Evolutionary conservation across 2,113 vertebrate species (phyloP), one percentile per base, ranked within the genome.

Genomic region (Microtus richardsoni): DNA sequence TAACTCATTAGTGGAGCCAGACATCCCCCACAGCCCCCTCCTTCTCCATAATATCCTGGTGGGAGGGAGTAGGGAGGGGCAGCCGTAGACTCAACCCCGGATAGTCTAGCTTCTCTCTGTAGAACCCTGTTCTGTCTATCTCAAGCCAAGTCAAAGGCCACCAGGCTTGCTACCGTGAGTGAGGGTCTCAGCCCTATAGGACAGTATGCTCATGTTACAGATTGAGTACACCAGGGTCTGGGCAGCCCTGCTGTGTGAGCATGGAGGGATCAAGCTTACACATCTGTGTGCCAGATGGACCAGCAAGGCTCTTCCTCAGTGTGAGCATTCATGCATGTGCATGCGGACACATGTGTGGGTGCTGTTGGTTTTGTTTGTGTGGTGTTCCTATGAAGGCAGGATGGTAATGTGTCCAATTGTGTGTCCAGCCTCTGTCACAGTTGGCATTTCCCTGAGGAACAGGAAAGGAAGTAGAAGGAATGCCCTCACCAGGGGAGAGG

Each of bases 1-100:
- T 44, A 28, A 95, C 92, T 98, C 93, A 91, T 98, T 98, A 96
- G 91, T n/a, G 21, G 24, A 4, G 94, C 91, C 96, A 97, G 93
- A 96, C 93, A 77, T 86, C 79, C 93, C 93, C 44, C 64, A 64
- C 47, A 80, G 39, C 60, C 62, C 64, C 80, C 87, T 91, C 92
- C 94, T 91, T 95, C 82, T 66, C 75, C 70, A 26, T 24, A 87
- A 62, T 54, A 58, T 62, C 89, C 88, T 87, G 75, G 88, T 49
- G 36, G 68, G 36, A 64, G n/a, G 52, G 62, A 58, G 16, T 16
- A 17, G 66, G 33, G 41, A 21, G 64, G 60, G 64, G 71, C 9
- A 0, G 44, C 24, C 26, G 36, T 49, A 60, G 92, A 49, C 39
- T 22, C 33, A 92, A 39, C 36, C 36, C 44, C 47, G 54, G 71